Evolutionary conservation across 2,797 vertebrate genomes (phyloP).

Genomic region (Falco concolor): DNA sequence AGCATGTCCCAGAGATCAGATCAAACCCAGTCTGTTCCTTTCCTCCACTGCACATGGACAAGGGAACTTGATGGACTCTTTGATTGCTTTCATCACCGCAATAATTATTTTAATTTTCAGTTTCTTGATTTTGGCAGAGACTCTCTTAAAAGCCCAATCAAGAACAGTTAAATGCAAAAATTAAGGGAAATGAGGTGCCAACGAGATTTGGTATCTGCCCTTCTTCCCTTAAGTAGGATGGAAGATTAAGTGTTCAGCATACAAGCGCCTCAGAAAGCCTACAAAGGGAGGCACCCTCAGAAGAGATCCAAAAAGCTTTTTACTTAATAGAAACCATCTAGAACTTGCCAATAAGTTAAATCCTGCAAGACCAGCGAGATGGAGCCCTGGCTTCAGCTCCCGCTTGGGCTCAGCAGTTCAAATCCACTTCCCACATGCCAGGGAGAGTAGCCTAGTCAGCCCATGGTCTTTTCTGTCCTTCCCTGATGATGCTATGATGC

Average conservation of each 20-base stretch:
- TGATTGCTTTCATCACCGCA: not conserved
- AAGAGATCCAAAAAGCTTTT: not conserved
- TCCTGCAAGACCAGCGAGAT: not conserved
- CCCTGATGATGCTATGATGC: not conserved
- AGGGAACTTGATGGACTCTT: not conserved
- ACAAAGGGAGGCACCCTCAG: not conserved
- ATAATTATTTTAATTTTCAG: not conserved
- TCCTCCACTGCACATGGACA: not conserved
- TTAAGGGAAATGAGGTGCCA: not conserved
- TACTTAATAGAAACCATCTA: not conserved
- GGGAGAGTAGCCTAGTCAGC: not conserved
- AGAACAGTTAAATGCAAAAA: not conserved
- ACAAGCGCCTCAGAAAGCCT: not conserved
- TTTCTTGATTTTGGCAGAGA: conserved; percentile 12
- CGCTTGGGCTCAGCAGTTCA: not conserved
- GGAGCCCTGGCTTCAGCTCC: not conserved
- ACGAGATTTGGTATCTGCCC: not conserved
- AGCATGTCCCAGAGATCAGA: not conserved
- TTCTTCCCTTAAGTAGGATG: not conserved
- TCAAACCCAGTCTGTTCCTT: not conserved
- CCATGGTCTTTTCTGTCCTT: not conserved
- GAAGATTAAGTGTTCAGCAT: not conserved
- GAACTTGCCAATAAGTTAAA: not conserved
- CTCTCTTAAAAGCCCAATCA: not conserved
- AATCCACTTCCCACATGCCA: not conserved